Base-by-base conservation (phyloP, 2,888 invertebrate species). In the Exocentrus adspersus region DNA sequence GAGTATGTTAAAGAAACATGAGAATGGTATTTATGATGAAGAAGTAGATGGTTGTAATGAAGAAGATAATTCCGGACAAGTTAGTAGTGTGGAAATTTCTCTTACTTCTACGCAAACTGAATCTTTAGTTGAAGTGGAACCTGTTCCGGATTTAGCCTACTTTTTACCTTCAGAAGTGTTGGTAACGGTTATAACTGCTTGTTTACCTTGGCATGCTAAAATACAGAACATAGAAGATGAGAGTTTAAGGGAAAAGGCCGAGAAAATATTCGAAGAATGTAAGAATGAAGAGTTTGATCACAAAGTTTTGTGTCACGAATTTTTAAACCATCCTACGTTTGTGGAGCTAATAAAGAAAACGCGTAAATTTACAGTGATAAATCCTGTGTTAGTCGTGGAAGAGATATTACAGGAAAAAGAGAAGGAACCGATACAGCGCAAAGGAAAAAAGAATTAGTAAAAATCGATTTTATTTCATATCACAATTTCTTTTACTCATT, bases 181-280 rank as follows among this genome's bases (percentile, higher is more conserved):
- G 9, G 42, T 79, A 5, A 75, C 73, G n/a, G 76, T 80, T 16
- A 56, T 81, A 21, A 73, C 72, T 6, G 76, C 74, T 1, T 62
- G 72, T 4, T 59, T 81, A 45, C 78, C 80, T 1, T 81, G 81
- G 80, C 75, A 79, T 48, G 72, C 74, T 1, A 67, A 72, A 42
- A 74, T 75, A 6, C 72, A 77, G 58, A 72, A 72, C 21, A 65
- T 75, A 4, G 74, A 74, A 42, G 78, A 78, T 24, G 57, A 71
- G 50, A 79, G 77, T 62, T 76, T 81, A 58, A 68, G 75, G 10
- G 78, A 82, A 57, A 62, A 64, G 20, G 64, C 80, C 1, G 77
- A 78, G 24, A 56, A 73, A 17, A 73, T 81, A 50, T 81, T 75
- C 64, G 72, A 76, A 17, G 65, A 68, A 4, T 71, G 75, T 17